Conservation (phyloP, 2,888 invertebrate species). For the Coelinius sp. region DNA sequence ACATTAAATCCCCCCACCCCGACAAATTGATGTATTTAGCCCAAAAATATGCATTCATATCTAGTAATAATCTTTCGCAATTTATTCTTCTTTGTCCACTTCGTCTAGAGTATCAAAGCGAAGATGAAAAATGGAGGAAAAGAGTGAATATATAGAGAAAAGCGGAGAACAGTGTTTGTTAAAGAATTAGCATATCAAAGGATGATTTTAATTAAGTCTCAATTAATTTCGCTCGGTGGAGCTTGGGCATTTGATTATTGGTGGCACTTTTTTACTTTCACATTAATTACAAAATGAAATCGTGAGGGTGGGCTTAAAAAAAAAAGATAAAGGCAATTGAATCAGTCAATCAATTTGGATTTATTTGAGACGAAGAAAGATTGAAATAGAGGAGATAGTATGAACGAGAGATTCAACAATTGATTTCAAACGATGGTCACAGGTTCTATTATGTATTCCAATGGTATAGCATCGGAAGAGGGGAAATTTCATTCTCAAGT, state of each 20-base stretch:
- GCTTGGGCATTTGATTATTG: constrained; percentile 60
- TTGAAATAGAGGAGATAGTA: not conserved
- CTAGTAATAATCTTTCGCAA: too few species aligned
- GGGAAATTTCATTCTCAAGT: constrained; percentile 20
- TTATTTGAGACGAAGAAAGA: constrained; percentile 9
- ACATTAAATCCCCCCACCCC: too few species aligned
- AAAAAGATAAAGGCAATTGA: not conserved
- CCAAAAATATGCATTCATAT: too few species aligned
- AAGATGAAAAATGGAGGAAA: constrained; percentile 33
- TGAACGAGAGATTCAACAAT: constrained; percentile 57
- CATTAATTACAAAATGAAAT: constrained; percentile 68
- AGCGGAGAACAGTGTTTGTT: constrained; percentile 60
- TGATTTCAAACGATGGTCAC: constrained; percentile 60
- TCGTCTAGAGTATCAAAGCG: not conserved
- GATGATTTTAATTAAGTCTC: constrained; percentile 69
- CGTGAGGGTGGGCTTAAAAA: too few species aligned
- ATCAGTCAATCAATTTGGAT: constrained; percentile 5
- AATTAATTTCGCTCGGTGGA: constrained; percentile 67
- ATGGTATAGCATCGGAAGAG: constrained; percentile 60
- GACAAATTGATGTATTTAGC: too few species aligned
- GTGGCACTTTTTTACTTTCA: constrained; percentile 21
- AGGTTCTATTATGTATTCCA: constrained; percentile 69
- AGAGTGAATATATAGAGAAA: constrained; percentile 10
- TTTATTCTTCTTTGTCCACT: not conserved
- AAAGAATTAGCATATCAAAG: constrained; percentile 70